Evolutionary conservation across 2,113 vertebrate genomes (phyloP).

Genomic region (Uria lomvia): DNA sequence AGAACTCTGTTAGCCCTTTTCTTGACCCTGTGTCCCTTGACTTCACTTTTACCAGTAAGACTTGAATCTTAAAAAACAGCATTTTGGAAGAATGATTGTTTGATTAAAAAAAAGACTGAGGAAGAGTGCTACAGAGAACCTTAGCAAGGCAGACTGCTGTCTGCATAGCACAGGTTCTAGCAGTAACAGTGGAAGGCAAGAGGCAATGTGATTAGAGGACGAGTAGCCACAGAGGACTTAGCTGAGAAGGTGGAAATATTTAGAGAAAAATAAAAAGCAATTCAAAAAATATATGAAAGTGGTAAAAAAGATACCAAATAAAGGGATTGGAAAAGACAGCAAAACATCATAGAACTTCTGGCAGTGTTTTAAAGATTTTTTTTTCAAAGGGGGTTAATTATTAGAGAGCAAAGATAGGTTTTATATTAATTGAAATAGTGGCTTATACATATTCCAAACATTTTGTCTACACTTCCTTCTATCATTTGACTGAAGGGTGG

Average conservation of each 20-base stretch:
- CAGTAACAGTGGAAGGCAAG: neutral
- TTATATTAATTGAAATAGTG: neutral
- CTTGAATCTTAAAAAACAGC: neutral
- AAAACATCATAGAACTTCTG: neutral
- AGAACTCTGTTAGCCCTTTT: constrained; percentile 9
- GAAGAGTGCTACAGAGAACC: neutral
- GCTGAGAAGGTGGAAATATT: neutral
- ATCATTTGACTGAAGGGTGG: neutral
- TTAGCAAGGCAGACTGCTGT: neutral
- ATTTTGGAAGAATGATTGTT: neutral
- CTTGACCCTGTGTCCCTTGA: neutral
- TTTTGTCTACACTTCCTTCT: neutral
- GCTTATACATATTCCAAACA: neutral
- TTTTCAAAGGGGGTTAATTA: neutral
- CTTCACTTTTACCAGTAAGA: neutral
- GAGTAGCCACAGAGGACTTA: neutral
- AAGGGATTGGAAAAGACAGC: neutral
- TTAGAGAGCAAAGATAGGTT: neutral
- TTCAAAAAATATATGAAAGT: neutral
- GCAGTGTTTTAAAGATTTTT: neutral
- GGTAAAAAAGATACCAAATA: neutral
- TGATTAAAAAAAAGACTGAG: constrained; percentile 7
- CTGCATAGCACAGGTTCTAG: neutral
- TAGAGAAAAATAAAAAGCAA: neutral
- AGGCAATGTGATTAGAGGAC: neutral